Conservation (phyloP, 2,113 vertebrate species). For the Petrocephalus zakoni region DNA sequence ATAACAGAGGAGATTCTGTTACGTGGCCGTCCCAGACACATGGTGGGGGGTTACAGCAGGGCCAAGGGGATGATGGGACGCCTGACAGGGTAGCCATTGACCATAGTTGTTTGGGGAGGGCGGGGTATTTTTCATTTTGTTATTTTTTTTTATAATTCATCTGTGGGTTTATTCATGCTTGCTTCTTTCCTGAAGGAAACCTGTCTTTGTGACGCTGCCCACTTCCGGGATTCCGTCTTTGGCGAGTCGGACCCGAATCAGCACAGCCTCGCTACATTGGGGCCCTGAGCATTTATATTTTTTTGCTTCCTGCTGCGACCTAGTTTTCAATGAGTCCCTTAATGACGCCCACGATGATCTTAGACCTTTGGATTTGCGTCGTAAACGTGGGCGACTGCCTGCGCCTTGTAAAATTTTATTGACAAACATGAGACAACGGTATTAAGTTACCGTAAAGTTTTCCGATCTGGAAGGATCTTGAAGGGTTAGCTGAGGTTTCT, state of each 20-base stretch:
- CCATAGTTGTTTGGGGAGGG: background rate
- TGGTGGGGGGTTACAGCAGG: conserved; percentile 45
- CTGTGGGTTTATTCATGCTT: background rate
- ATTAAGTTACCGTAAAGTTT: background rate
- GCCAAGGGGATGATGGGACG: conserved; percentile 33
- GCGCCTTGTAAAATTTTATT: conserved; percentile 44
- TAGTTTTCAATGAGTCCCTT: background rate
- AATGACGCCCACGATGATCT: conserved; percentile 14
- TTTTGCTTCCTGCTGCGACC: background rate
- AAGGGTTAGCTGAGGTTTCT: background rate
- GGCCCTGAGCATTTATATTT: background rate
- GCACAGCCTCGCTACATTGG: background rate
- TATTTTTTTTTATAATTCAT: background rate
- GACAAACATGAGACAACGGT: conserved; percentile 28
- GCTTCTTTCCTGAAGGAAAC: conserved; percentile 11
- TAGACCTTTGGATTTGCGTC: conserved; percentile 32
- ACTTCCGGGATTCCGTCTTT: background rate
- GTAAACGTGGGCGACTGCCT: conserved; percentile 35
- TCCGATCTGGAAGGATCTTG: background rate
- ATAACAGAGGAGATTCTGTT: conserved; percentile 75
- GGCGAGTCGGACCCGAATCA: background rate
- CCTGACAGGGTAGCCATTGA: background rate
- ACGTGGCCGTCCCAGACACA: conserved; percentile 60
- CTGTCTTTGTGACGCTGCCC: background rate
- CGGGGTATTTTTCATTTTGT: background rate